Percentiles rank a stretch among this genome's conserved stretches.
phyloP scores from a whole-genome alignment of 2,888 invertebrate species.

The Drosophila hawaiiensis region DNA sequence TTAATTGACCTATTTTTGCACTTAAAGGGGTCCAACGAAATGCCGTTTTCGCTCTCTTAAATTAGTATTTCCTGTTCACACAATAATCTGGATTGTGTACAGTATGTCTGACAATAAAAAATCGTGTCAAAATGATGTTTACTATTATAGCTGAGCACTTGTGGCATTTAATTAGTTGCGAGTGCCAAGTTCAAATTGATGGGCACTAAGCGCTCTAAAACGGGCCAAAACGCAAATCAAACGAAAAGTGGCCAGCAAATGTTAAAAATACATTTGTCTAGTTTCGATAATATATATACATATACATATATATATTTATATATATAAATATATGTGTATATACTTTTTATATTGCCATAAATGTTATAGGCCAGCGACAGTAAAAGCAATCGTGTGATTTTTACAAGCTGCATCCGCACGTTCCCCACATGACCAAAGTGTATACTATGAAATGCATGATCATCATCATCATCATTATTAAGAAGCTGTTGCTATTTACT shows the following conservation, averaged over 20 bases:
- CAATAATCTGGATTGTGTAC: too few relatives aligned
- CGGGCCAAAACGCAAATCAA: conserved; percentile 31
- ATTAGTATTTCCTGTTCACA: neutral
- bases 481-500: conserved; percentile 54
- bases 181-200: conserved; percentile 51
- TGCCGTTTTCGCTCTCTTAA: neutral
- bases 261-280: conserved; percentile 67
- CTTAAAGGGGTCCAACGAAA: neutral
- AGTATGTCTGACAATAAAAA: neutral
- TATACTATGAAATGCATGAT: conserved; percentile 21
- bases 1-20: neutral
- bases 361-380: conserved; percentile 37
- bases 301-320: conserved; percentile 14
- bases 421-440: conserved; percentile 46
- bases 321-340: fast-evolving
- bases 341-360: conserved; percentile 61
- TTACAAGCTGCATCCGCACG: conserved; percentile 40
- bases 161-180: conserved; percentile 23
- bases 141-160: conserved; percentile 28
- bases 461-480: conserved; percentile 1
- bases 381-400: conserved; percentile 47
- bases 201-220: conserved; percentile 39
- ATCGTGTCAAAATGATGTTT: neutral
- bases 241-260: conserved; percentile 38
- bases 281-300: conserved; percentile 44